A percentile compares a stretch with the other conserved stretches of the same genome.
These are phyloP conservation scores for Ellobium chinense DNA, from an alignment of 2,888 invertebrate species.

Conservation along the genomic window DNA sequence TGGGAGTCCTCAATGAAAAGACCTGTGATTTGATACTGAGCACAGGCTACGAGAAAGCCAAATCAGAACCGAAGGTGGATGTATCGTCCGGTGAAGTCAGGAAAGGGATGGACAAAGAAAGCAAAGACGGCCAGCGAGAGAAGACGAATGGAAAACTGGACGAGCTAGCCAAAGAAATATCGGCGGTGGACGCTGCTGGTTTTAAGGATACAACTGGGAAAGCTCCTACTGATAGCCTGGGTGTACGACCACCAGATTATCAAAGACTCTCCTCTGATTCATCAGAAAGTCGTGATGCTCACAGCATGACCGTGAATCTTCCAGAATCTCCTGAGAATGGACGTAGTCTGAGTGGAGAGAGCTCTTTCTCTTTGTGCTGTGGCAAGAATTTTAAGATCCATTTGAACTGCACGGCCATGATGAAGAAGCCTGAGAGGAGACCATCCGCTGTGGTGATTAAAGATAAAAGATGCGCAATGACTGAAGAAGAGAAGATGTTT, in stretches of 20 bases:
- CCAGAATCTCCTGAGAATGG: constrained; percentile 27
- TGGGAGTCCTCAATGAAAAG: background rate
- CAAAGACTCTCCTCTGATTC: constrained; percentile 15
- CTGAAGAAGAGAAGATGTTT: constrained; percentile 42
- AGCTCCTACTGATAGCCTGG: background rate
- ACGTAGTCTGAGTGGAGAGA: background rate
- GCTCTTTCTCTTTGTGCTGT: constrained; percentile 27
- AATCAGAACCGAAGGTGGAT: background rate
- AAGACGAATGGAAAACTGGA: constrained; percentile 33
- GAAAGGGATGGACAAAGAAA: background rate
- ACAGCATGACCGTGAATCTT: constrained; percentile 28
- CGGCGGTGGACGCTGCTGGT: constrained; percentile 21
- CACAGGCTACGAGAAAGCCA: constrained; percentile 32
- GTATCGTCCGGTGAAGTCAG: background rate
- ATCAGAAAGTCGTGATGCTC: constrained; percentile 12
- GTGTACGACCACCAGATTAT: constrained; percentile 6
- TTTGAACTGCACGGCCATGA: constrained; percentile 36
- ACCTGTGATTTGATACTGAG: constrained; percentile 39
- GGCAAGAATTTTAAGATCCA: constrained; percentile 28
- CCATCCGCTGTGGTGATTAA: constrained; percentile 19
- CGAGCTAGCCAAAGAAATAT: constrained; percentile 18
- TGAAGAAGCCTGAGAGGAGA: constrained; percentile 34
- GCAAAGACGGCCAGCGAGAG: background rate
- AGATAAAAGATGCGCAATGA: constrained; percentile 42
- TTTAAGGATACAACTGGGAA: background rate